Evolutionary conservation across 2,113 vertebrate species (phyloP).

Genomic region (Poecile atricapillus): DNA sequence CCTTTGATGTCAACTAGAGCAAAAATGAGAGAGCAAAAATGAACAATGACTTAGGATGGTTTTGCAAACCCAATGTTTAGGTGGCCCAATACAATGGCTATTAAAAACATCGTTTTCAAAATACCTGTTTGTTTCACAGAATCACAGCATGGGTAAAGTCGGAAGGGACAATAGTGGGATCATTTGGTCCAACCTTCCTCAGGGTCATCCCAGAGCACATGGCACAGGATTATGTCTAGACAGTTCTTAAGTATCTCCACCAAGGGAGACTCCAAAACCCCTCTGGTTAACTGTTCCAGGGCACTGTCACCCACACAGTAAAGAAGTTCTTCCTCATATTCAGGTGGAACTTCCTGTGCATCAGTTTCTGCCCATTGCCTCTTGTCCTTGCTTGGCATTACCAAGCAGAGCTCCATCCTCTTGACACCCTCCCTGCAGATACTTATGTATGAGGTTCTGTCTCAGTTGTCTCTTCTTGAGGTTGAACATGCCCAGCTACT

Average conservation of each 20-base stretch:
- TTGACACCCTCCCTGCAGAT: background rate
- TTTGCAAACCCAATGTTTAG: background rate
- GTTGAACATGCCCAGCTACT: background rate
- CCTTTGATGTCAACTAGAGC: background rate
- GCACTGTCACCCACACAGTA: background rate
- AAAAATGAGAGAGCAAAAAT: background rate
- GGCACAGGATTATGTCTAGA: background rate
- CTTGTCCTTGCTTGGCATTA: background rate
- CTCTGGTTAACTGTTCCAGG: background rate
- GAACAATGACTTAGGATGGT: background rate
- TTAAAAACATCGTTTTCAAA: background rate
- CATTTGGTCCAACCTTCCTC: background rate
- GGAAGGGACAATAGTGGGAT: background rate
- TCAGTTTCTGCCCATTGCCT: background rate
- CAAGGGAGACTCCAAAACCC: fast-evolving
- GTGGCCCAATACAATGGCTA: background rate
- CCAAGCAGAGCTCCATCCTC: fast-evolving
- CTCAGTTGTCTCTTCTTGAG: background rate
- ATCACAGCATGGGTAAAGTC: background rate
- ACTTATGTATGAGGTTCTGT: fast-evolving
- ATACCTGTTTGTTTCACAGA: background rate
- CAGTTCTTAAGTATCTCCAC: background rate
- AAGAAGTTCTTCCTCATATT: background rate
- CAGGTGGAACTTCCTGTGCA: background rate
- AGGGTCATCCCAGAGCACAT: background rate